Evolutionary conservation across 2,797 vertebrate genomes (phyloP), one percentile per base, ranked within the genome.

Genomic region (Pithecia hirsuta): DNA sequence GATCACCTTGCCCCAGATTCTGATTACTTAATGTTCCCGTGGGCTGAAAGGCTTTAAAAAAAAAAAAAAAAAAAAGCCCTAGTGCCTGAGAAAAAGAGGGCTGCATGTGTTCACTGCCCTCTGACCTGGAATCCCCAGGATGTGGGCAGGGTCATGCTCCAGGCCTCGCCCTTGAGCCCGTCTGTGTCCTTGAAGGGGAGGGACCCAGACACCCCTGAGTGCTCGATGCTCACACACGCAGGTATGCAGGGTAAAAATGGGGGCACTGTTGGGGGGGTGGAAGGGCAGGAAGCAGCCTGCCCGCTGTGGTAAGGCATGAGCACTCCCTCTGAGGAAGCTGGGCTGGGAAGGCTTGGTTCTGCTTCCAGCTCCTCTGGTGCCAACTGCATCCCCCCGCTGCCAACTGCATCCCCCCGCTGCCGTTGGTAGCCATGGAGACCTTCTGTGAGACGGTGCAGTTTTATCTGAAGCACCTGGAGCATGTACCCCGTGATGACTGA

Each of bases 401-500:
- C 39, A 30, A 10, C 64, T 14, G 22, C 36, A 2, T 22, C 5
- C 19, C 20, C 70, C 48, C 4, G 2, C 1, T 6, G 2, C 61
- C 0, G 0, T 41, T 4, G n/a, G 5, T 15, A 98, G 98, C 97
- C 81, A 93, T 96, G 91, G 97, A 98, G 91, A 97, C 97, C n/a
- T 97, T 98, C 94, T 98, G 97, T 7, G 97, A 98, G 96, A 87
- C 67, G 0, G 94, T 98, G 79, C 97, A 97, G 93, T 98, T 97
- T 33, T 98, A 98, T 90, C 92, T 98, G 70, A 80, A 41, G 83
- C 98, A 98, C 39, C 82, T 97, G 89, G 98, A 98, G 88, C 0
- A 57, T 82, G 94, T 97, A 98, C 41, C 97, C 97, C 0, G 95
- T 98, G 85, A 97, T 98, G 97, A 97, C 97, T 0, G 97, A 96